Percentiles rank a stretch among this genome's conserved stretches.
Conservation (phyloP, 1,140 invertebrate genomes). For the Ctenoplectra terminalis region DNA sequence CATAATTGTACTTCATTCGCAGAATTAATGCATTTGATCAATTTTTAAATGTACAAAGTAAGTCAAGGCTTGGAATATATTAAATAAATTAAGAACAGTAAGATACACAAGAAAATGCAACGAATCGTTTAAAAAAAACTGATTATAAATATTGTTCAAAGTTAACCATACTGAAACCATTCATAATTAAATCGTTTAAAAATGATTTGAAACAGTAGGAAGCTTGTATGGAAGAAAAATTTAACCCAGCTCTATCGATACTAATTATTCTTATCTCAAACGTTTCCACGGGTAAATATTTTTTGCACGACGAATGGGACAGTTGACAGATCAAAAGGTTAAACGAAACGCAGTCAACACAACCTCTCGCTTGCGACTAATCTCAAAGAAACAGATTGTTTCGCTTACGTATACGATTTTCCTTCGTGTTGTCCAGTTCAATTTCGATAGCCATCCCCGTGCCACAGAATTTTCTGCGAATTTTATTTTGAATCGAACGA, state of each 20-base stretch:
- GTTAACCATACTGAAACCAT: too few relatives aligned
- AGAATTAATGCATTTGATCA: too few relatives aligned
- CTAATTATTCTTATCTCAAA: background rate
- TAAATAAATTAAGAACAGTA: too few relatives aligned
- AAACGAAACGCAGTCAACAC: background rate
- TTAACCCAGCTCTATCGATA: background rate
- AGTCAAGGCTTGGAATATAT: too few relatives aligned
- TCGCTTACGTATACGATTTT: constrained; percentile 69
- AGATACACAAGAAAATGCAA: too few relatives aligned
- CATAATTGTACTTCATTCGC: too few relatives aligned
- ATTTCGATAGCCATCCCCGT: constrained; percentile 68
- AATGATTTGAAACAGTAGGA: too few relatives aligned
- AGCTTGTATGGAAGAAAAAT: background rate
- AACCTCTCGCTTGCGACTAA: background rate
- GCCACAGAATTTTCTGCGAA: constrained; percentile 6
- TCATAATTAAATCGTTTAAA: background rate
- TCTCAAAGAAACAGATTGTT: background rate
- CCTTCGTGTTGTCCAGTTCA: constrained; percentile 65
- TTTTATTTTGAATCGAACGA: background rate
- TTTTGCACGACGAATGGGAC: background rate
- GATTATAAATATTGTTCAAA: too few relatives aligned
- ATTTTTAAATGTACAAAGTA: too few relatives aligned
- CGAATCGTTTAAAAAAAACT: too few relatives aligned
- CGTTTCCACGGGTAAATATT: background rate
- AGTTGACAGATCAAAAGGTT: constrained; percentile 27